A percentile compares a stretch with the other conserved stretches of the same genome.
These are phyloP conservation scores for Maccullochella peelii DNA, from an alignment of 2,113 vertebrate genomes.

Conservation along the genomic window DNA sequence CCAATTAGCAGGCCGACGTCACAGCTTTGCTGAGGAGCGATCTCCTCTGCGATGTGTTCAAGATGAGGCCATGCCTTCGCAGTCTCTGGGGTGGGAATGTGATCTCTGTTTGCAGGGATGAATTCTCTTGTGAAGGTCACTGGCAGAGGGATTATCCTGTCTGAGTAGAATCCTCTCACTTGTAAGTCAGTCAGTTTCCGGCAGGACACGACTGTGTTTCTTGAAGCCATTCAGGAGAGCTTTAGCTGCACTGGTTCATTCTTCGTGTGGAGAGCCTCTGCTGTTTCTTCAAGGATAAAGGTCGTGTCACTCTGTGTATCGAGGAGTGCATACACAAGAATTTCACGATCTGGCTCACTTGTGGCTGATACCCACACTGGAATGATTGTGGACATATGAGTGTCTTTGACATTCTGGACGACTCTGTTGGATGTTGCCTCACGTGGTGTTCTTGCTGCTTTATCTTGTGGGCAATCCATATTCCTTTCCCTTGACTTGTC, in stretches of 20 bases:
- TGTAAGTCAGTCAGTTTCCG: slow-evolving; percentile 25
- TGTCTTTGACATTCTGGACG: background rate
- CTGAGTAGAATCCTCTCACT: slow-evolving; percentile 40
- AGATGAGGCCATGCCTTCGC: slow-evolving; percentile 27
- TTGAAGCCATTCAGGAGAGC: slow-evolving; percentile 33
- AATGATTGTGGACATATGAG: background rate
- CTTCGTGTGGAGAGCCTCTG: slow-evolving; percentile 1
- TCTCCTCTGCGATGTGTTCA: slow-evolving; percentile 41
- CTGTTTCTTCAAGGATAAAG: slow-evolving; percentile 12
- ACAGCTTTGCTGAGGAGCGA: slow-evolving; percentile 39
- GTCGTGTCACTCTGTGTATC: background rate
- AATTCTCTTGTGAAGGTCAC: slow-evolving; percentile 38
- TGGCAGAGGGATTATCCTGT: slow-evolving; percentile 30
- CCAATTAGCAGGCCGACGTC: slow-evolving; percentile 45
- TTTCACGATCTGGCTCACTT: background rate
- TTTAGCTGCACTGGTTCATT: slow-evolving; percentile 34
- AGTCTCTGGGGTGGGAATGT: slow-evolving; percentile 44
- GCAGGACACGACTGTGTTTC: slow-evolving; percentile 2
- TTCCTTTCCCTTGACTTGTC: background rate
- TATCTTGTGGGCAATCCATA: background rate
- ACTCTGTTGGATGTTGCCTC: background rate
- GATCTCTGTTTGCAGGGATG: slow-evolving; percentile 40
- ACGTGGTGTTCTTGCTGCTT: background rate
- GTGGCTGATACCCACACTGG: background rate
- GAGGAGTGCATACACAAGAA: background rate